A percentile compares a stretch with the other conserved stretches of the same genome.
Conservation (phyloP, 1,140 invertebrate genomes). For the Euura lappo region DNA sequence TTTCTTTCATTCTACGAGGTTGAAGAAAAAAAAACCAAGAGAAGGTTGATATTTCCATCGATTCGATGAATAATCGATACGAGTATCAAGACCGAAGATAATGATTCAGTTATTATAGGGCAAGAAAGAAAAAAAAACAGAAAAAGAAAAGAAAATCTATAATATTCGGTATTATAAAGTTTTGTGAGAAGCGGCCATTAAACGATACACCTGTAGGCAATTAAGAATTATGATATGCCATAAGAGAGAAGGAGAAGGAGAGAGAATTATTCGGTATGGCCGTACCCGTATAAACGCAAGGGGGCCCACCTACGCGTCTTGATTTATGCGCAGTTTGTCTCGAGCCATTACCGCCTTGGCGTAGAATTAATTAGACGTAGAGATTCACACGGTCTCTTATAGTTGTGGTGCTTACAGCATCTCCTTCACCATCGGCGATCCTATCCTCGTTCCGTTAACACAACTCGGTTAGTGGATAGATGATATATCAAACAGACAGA, state of each 20-base stretch:
- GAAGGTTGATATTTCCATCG: too few species aligned
- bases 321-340: conserved; percentile 7
- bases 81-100: too few species aligned
- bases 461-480: neutral
- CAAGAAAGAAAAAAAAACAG: neutral
- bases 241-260: neutral
- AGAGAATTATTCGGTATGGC: too few species aligned
- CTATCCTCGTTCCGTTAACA: neutral
- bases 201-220: conserved; percentile 6
- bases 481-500: neutral
- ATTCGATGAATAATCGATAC: too few species aligned
- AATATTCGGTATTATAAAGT: neutral
- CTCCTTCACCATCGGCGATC: conserved; percentile 18
- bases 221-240: neutral
- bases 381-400: neutral
- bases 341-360: conserved; percentile 3
- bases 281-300: neutral
- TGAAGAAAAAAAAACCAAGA: too few species aligned
- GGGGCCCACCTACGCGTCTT: conserved; percentile 3
- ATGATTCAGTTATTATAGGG: neutral
- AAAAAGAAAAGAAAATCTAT: neutral
- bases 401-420: conserved; percentile 15
- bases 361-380: neutral
- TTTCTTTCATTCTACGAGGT: too few species aligned
- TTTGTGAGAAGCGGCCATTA: neutral